Base-by-base conservation (phyloP, 2,113 vertebrate species). In the Panthera leo region DNA sequence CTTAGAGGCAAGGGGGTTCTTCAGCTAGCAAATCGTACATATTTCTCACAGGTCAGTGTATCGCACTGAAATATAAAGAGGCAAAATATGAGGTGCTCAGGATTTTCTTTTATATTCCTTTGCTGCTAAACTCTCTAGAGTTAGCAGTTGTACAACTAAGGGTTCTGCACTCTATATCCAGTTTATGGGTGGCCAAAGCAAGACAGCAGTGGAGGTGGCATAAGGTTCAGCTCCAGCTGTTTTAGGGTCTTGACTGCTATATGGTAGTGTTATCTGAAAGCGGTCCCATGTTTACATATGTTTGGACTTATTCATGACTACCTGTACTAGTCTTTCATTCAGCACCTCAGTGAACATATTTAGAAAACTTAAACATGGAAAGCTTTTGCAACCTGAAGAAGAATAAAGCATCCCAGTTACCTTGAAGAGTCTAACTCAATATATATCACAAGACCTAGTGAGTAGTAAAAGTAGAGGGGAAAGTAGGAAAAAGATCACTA, bases 371-470 rank as follows among this genome's bases (percentile, higher is more conserved):
- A 34, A 36, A 65, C 29, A 23, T 84, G 70, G 19, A 78, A 45
- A 34, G 39, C 25, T 86, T 94, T 29, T 95, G 51, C 91, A 90
- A 80, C 34, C 73, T 45, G 29, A 75, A 76, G 65, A 97, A 85
- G 31, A 87, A 3, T 71, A 36, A 80, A n/a, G 67, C 42, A 86
- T 71, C 71, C 34, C 21, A n/a, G 34, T 71, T 92, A 61, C 12
- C 21, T 89, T 78, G 61, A 78, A 29, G 79, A 88, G 78, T n/a
- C 34, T 92, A n/a, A 55, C 8, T 76, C 34, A 19, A 1, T 94
- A 78, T 95, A 12, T 76, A 53, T 84, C 25, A 94, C 23, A 45
- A 58, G 42, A 80, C 18, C 34, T 75, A 14, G 18, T 94, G 53
- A 88, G 5, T 73, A 65, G 8, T 79, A 19, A 89, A 51, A 91